Base-by-base conservation (phyloP, 2,113 vertebrate species). In the Callopanchax toddi region DNA sequence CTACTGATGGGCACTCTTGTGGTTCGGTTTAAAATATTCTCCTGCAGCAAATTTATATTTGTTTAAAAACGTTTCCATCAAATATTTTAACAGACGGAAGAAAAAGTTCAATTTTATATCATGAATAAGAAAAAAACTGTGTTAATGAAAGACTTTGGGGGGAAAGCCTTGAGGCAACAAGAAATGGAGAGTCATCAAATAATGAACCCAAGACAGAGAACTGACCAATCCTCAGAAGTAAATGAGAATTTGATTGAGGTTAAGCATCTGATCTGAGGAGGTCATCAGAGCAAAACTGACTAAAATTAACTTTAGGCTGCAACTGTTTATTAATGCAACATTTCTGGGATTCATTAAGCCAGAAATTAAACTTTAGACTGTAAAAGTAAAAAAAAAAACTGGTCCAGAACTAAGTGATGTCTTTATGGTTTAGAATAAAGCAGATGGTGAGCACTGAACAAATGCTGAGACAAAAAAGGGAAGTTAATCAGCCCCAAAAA, bases 171-270 rank as follows among this genome's bases (percentile, higher is more conserved):
- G 6, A 16, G 45, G 45, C 23, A 58, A 43, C 18, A 15, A 18
- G 45, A 43, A 51, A 58, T 29, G 40, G 15, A 48, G 6, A 48
- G 6, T 50, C 15, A 52, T 16, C 45, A 40, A 32, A n/a, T n/a
- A n/a, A 12, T 32, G 22, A 42, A 58, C 57, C 5, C 12, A 15
- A 25, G 21, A 36, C 0, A 20, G 22, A 34, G 22, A 9, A 22
- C 22, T 52, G 49, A 26, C 17, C 18, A 44, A 26, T 43, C 4
- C 18, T 20, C 4, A 20, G 20, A 20, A 45, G 40, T 57, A 44
- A 52, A 52, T 60, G 20, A 52, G 29, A 44, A 51, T 37, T 11
- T 48, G 42, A 48, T 49, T 73, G 56, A 6, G 48, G 42, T 54
- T 25, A 59, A 51, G 54, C 25, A 58, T 58, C 20, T 3, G 2